Conservation (phyloP, 2,888 invertebrate genomes). For the Catocala nupta region DNA sequence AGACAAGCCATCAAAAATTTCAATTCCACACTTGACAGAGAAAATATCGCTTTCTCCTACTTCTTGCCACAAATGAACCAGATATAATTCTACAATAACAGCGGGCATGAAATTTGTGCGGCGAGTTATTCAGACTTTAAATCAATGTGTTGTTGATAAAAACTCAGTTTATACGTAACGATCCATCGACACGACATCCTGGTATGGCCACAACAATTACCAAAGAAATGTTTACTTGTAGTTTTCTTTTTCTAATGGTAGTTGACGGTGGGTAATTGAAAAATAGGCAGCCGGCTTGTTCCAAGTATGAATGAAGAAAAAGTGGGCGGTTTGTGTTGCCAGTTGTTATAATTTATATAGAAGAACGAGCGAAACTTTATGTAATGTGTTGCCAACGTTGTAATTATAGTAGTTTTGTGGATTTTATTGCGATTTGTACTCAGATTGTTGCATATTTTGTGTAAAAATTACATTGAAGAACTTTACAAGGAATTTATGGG, state of each 20-base stretch:
- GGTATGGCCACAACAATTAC: constrained; percentile 23
- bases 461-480: no score
- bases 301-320: constrained; percentile 1
- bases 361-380: background rate
- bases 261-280: constrained; percentile 9
- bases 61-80: constrained; percentile 24
- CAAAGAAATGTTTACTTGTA: constrained; percentile 33
- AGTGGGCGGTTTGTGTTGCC: background rate
- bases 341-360: background rate
- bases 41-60: constrained; percentile 20
- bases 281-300: background rate
- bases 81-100: constrained; percentile 44
- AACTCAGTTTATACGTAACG: constrained; percentile 55
- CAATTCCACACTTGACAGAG: no score
- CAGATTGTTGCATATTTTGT: background rate
- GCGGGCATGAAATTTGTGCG: constrained; percentile 58
- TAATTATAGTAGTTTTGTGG: background rate
- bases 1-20: no score
- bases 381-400: background rate
- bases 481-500: no score
- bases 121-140: constrained; percentile 62
- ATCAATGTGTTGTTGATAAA: constrained; percentile 74
- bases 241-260: constrained; percentile 25
- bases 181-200: constrained; percentile 54
- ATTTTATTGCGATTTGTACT: background rate